A percentile compares a stretch with the other conserved stretches of the same genome.
phyloP scores from a whole-genome alignment of 2,113 vertebrate species.

The Philantomba maxwellii region DNA sequence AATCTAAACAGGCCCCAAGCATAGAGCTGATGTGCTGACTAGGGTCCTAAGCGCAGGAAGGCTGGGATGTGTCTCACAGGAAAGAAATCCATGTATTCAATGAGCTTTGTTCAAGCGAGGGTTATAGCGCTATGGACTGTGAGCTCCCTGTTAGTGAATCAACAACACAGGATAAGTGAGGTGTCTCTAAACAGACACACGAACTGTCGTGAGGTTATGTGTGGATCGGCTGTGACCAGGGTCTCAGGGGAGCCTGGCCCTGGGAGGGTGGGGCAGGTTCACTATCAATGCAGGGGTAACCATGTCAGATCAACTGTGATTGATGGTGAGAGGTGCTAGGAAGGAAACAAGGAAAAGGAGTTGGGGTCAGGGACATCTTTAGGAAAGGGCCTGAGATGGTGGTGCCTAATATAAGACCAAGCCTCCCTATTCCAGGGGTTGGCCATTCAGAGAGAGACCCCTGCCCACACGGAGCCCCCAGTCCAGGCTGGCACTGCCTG shows the following conservation, averaged over 20 bases:
- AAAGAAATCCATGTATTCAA: fast-evolving
- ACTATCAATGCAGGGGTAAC: fast-evolving
- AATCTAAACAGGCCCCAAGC: not conserved
- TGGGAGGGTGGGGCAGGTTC: fast-evolving
- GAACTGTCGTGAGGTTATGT: fast-evolving
- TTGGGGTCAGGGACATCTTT: fast-evolving
- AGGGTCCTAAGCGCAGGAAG: fast-evolving
- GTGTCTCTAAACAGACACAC: not conserved
- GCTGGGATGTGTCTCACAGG: not conserved
- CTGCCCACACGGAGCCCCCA: not conserved
- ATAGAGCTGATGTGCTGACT: not conserved
- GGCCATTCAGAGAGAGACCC: not conserved
- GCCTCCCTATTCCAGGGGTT: not conserved
- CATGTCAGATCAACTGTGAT: fast-evolving
- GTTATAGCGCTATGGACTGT: not conserved
- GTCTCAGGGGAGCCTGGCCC: not conserved
- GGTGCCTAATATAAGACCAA: fast-evolving
- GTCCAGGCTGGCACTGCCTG: not conserved
- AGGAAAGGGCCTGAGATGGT: not conserved
- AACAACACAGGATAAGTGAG: too few relatives aligned
- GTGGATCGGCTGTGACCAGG: not conserved
- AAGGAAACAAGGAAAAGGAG: not conserved
- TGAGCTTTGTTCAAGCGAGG: fast-evolving
- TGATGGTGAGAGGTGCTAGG: not conserved
- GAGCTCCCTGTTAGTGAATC: not conserved